phyloP scores from a whole-genome alignment of 2,113 vertebrate genomes.

The Nestor notabilis region DNA sequence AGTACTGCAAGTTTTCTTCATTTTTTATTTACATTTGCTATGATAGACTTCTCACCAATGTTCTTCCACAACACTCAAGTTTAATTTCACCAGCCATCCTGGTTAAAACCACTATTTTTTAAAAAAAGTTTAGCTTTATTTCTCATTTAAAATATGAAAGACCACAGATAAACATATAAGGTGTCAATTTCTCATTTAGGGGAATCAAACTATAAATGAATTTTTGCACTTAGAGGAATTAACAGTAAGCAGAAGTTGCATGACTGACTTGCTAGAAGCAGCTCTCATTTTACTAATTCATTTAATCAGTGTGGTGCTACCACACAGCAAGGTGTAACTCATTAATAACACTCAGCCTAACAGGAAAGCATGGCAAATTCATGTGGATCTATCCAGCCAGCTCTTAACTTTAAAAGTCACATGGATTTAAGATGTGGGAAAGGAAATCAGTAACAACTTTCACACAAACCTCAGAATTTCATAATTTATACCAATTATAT shows the following conservation, averaged over 20 bases:
- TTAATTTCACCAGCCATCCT: not conserved
- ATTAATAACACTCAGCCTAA: conserved; percentile 30
- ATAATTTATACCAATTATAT: not conserved
- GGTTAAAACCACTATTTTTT: not conserved
- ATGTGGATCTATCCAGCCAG: not conserved
- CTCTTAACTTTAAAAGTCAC: conserved; percentile 25
- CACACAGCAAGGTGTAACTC: conserved; percentile 29
- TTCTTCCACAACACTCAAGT: not conserved
- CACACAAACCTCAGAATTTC: not conserved
- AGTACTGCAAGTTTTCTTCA: not conserved
- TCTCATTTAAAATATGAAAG: not conserved
- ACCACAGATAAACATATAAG: not conserved
- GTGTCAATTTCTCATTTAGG: not conserved
- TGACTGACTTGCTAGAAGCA: not conserved
- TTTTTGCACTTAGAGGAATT: not conserved
- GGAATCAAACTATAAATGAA: not conserved
- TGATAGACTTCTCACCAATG: not conserved
- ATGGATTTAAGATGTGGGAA: not conserved
- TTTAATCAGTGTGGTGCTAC: not conserved
- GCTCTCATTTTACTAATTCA: conserved; percentile 9
- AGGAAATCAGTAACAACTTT: not conserved
- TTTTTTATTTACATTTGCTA: not conserved
- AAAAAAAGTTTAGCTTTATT: not conserved
- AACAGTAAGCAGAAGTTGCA: not conserved
- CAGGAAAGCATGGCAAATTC: conserved; percentile 43